A percentile compares a stretch with the other conserved stretches of the same genome.
phyloP scores from a whole-genome alignment of 2,797 vertebrate genomes.

The Artibeus jamaicensis region DNA sequence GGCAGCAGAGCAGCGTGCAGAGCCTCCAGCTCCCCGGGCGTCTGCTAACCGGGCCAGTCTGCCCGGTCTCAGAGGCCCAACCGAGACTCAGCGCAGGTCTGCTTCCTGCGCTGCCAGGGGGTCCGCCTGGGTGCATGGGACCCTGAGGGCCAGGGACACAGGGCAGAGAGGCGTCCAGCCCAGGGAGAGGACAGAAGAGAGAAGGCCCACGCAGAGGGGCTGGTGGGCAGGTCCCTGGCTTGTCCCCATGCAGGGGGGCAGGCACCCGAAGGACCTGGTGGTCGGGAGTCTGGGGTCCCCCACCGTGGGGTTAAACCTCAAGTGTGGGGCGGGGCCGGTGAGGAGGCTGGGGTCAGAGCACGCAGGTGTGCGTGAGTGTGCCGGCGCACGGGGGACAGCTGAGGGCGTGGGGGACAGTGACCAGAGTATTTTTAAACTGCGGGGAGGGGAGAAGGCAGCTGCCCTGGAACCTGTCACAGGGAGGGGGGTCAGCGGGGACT shows the following conservation, averaged over 20 bases:
- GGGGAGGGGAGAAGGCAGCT: constrained; percentile 28
- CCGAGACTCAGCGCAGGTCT: background rate
- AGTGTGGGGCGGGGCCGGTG: background rate
- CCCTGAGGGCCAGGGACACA: background rate
- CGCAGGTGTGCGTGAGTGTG: rapidly evolving
- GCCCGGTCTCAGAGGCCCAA: background rate
- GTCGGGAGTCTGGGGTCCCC: background rate
- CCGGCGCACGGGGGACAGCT: background rate
- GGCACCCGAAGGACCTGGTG: background rate
- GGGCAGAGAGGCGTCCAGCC: background rate
- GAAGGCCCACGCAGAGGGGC: too few relatives aligned
- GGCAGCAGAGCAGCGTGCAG: background rate
- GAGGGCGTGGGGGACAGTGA: background rate
- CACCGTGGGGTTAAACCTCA: background rate
- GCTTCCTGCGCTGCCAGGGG: background rate
- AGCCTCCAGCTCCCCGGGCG: background rate
- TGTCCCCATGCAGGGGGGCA: background rate
- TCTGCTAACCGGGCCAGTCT: rapidly evolving
- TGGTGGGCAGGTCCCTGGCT: background rate
- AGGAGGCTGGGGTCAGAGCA: background rate
- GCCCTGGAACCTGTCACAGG: background rate
- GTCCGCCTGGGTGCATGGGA: rapidly evolving
- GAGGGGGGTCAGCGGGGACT: constrained; percentile 12
- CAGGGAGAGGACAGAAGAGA: background rate
- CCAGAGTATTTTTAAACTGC: constrained; percentile 49